Base-by-base conservation (phyloP, 2,888 invertebrate species). In the Caenorhabditis macrosperma region DNA sequence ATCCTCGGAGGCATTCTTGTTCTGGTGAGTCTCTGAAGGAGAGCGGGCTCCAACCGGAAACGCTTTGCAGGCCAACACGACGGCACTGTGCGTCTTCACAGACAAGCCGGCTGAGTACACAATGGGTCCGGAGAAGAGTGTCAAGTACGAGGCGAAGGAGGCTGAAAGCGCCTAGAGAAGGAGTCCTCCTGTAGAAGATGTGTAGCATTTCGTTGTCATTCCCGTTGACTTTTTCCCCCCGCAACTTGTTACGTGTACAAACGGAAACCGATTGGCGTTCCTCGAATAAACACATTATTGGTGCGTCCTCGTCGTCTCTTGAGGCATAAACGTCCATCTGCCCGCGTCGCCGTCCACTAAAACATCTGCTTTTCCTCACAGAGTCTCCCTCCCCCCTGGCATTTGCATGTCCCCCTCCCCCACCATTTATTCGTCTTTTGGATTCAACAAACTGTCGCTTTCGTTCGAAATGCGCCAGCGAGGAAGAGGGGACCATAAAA, bases 291-390 rank as follows among this genome's bases (percentile, higher is more conserved):
- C 68, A 46, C 68, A 55, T 63, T 63, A 61, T 60, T 59, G 41
- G 50, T 54, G 41, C 22, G 41, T 38, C 46, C 41, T 52, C 52
- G 60, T 67, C 55, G 38, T 68, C 68, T 76, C 61, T 57, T 64
- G 59, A 69, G 38, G 72, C 72, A 72, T 72, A 72, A 72, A 72
- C 64, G 57, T 71, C 59, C 77, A 69, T 71, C 71, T 78, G 64
- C 71, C 57, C 44, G 12, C 17, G 22, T 15, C 17, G 26, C 26
- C 38, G 64, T 17, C 71, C 68, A 78, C 71, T 78, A 78, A 78
- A 78, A 78, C 78, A 78, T 78, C 78, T 78, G 78, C 78, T 64
- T 71, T 78, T 77, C 68, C 63, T n/a, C n/a, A n/a, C n/a, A n/a
- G n/a, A n/a, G n/a, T n/a, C 41, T 52, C 55, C n/a, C 57, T 61